Evolutionary conservation across 2,888 invertebrate species (phyloP), one percentile per base, ranked within the genome.

Genomic region (Heliconius aoede): DNA sequence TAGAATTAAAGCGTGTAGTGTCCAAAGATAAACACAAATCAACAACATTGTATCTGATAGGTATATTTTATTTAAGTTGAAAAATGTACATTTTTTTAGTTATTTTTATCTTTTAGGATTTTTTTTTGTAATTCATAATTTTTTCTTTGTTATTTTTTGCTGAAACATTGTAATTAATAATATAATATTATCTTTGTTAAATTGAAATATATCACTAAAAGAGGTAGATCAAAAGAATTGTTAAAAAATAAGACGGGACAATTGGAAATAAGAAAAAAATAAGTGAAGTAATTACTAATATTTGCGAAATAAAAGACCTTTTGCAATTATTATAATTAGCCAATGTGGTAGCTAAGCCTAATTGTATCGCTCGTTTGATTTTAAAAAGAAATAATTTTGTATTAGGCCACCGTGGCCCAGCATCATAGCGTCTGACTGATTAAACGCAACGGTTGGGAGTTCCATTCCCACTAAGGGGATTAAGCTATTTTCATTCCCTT

Each of bases 1-100:
- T 83, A 84, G 83, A 61, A 60, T 40, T 36, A 61, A 60, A 72
- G 80, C 76, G 76, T 77, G 62, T 81, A 81, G 81, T 72, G 71
- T 77, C 76, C 79, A 77, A 80, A 79, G 77, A 81, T 77, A 69
- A 65, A 51, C 74, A 60, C 76, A 60, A 30, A 62, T 67, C 58
- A 67, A 30, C 64, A 32, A 71, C 55, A 30, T 64, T 69, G 62
- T 71, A 76, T 72, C n/a, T 46, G 26, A 46, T 46, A n/a, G 51
- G 55, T 61, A 15, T 58, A 68, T 67, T 30, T 32, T 76, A n/a
- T n/a, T 67, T 36, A 26, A 8, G 24, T 65, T 65, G 7, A 30
- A 60, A 61, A 60, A 61, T 36, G 76, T 64, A 69, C n/a, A 24
- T 69, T 69, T 69, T 55, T 24, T 55, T n/a, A 46, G 18, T 51